Conservation (phyloP, 2,888 invertebrate species). For the Patella pellucida region DNA sequence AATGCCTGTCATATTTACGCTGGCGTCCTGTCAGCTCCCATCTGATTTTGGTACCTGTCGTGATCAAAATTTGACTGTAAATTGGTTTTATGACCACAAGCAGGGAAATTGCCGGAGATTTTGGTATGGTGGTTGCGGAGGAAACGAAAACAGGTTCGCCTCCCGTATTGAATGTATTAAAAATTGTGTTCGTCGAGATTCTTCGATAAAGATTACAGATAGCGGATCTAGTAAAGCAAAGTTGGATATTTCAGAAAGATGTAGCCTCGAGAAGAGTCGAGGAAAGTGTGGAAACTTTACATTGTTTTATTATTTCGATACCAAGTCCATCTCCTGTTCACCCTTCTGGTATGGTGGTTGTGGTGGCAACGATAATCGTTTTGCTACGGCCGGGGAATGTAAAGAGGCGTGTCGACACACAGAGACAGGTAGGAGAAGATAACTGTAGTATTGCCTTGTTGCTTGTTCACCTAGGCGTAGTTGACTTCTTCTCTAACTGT, state of each 20-base stretch:
- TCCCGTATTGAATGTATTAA: neutral
- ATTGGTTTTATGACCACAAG: slow-evolving; percentile 2
- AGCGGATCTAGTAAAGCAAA: slow-evolving; percentile 27
- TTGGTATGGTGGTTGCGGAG: slow-evolving; percentile 75
- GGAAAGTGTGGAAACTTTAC: slow-evolving; percentile 73
- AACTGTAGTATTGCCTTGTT: slow-evolving; percentile 1
- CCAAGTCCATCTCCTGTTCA: slow-evolving; percentile 77
- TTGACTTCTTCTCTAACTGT: too few species aligned
- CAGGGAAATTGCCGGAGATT: slow-evolving; percentile 78
- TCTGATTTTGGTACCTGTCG: slow-evolving; percentile 17
- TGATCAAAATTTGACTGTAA: neutral
- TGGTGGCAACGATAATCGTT: slow-evolving; percentile 72
- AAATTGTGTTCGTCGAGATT: neutral
- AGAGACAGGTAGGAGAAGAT: neutral
- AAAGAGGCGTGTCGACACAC: slow-evolving; percentile 67
- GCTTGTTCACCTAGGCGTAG: neutral
- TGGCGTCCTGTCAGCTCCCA: slow-evolving; percentile 29
- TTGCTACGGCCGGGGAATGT: slow-evolving; percentile 86
- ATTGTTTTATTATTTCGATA: slow-evolving; percentile 59
- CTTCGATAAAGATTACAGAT: slow-evolving; percentile 7
- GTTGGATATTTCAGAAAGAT: slow-evolving; percentile 83
- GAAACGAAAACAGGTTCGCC: slow-evolving; percentile 78
- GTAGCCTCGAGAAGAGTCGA: slow-evolving; percentile 31
- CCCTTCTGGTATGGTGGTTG: slow-evolving; percentile 79
- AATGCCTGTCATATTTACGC: slow-evolving; percentile 28